Conservation (phyloP, 2,888 invertebrate genomes). For the Pyrrhosoma nymphula region DNA sequence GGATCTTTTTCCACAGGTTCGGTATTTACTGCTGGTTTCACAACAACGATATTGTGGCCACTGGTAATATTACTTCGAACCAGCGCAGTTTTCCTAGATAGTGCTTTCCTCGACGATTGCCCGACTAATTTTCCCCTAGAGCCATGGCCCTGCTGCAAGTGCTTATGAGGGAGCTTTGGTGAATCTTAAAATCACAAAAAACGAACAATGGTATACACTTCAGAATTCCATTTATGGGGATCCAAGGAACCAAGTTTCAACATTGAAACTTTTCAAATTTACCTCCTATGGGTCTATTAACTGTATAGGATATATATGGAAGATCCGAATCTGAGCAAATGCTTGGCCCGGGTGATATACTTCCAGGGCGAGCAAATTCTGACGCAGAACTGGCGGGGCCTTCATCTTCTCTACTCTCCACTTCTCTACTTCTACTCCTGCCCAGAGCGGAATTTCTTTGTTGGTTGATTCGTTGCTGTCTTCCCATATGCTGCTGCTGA, state of each 20-base stretch:
- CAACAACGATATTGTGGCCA: constrained; percentile 88
- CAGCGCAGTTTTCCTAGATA: constrained; percentile 36
- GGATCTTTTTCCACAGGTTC: constrained; percentile 86
- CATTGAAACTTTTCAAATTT: constrained; percentile 56
- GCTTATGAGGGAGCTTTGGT: constrained; percentile 87
- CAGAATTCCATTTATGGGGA: neutral
- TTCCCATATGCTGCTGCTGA: constrained; percentile 71
- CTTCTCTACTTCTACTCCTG: constrained; percentile 73
- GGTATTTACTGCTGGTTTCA: constrained; percentile 84
- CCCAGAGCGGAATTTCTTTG: neutral
- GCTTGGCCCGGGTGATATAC: constrained; percentile 91
- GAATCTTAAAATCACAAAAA: constrained; percentile 82
- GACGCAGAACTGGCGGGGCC: constrained; percentile 76
- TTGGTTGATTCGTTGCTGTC: constrained; percentile 68
- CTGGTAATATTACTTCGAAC: constrained; percentile 75
- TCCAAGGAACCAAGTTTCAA: neutral
- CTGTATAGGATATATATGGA: constrained; percentile 94
- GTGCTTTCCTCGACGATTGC: constrained; percentile 30
- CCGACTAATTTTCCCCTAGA: constrained; percentile 40
- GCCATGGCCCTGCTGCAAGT: constrained; percentile 75
- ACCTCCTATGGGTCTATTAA: constrained; percentile 93
- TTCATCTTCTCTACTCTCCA: constrained; percentile 73
- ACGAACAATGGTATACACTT: constrained; percentile 39
- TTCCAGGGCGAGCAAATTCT: constrained; percentile 82
- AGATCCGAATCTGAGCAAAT: constrained; percentile 93